Percentiles rank a stretch among this genome's conserved stretches.
These are phyloP conservation scores for Heteractis magnifica DNA, from an alignment of 92 coral and sea anemone species.

Conservation along the genomic window DNA sequence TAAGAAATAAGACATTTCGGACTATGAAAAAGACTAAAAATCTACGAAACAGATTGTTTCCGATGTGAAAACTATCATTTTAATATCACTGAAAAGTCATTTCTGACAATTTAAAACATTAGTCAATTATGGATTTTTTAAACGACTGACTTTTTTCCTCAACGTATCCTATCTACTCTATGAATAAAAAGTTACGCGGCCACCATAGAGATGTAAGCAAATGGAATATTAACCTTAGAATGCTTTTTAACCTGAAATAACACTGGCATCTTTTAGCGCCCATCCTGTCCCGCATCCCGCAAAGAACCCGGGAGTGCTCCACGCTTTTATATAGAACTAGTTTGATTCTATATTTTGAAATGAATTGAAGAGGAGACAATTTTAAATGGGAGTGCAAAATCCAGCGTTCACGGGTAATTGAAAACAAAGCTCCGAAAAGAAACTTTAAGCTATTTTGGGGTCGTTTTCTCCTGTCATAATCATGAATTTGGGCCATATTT, in stretches of 20 bases:
- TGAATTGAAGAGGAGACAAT: not conserved
- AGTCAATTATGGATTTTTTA: not conserved
- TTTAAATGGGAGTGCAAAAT: not conserved
- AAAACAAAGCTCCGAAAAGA: not conserved
- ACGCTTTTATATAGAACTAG: not conserved
- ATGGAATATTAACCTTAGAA: not conserved
- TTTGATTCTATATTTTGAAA: not conserved
- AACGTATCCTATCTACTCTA: not conserved
- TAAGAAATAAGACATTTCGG: not conserved
- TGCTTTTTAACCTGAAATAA: conserved; percentile 4
- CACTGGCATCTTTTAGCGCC: not conserved
- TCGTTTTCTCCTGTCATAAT: not conserved
- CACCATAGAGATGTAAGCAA: not conserved
- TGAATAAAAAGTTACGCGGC: not conserved
- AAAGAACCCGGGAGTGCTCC: not conserved
- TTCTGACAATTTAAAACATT: not conserved
- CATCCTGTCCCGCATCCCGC: not conserved
- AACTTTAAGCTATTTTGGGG: not conserved
- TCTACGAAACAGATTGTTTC: not conserved
- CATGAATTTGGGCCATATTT: not conserved
- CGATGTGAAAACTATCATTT: not conserved
- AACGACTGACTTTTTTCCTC: not conserved
- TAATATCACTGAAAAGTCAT: not conserved
- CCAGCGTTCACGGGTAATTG: not conserved
- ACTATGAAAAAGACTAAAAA: no score